These are phyloP conservation scores for Cetoscarus ocellatus DNA, from an alignment of 2,797 vertebrate species.

Conservation along the genomic window DNA sequence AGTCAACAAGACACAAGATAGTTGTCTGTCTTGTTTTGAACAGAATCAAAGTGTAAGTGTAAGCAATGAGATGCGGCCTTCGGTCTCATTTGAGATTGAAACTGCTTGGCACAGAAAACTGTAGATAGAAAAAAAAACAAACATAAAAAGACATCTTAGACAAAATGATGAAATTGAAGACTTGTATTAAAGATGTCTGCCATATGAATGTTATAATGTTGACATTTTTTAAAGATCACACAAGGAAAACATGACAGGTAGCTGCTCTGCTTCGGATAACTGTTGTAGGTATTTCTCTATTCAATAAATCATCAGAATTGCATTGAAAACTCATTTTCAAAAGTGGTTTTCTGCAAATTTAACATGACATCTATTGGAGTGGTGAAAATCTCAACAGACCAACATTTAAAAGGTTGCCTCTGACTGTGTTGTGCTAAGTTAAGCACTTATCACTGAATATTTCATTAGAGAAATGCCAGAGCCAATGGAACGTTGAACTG, in stretches of 20 bases:
- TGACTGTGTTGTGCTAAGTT: constrained; percentile 39
- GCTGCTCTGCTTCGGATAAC: background rate
- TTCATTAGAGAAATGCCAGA: constrained; percentile 43
- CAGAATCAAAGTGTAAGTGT: no score
- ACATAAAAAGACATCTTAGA: no score
- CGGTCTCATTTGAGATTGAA: no score
- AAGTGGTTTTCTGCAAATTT: constrained; percentile 5
- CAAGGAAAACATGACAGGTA: background rate
- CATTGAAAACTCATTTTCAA: background rate
- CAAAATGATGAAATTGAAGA: no score
- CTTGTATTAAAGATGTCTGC: no score
- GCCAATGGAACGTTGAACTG: background rate
- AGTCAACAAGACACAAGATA: no score
- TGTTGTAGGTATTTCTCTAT: background rate
- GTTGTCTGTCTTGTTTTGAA: no score
- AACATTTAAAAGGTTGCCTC: constrained; percentile 55
- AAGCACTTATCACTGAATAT: constrained; percentile 56
- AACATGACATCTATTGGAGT: constrained; percentile 26
- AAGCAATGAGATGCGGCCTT: no score
- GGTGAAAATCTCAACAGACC: constrained; percentile 11
- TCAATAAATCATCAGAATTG: constrained; percentile 2
- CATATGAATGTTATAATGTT: no score
- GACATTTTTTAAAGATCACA: no score
- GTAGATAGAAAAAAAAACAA: no score
- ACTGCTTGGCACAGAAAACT: no score